Conservation (phyloP, 2,797 vertebrate genomes). For the Parambassis ranga region DNA sequence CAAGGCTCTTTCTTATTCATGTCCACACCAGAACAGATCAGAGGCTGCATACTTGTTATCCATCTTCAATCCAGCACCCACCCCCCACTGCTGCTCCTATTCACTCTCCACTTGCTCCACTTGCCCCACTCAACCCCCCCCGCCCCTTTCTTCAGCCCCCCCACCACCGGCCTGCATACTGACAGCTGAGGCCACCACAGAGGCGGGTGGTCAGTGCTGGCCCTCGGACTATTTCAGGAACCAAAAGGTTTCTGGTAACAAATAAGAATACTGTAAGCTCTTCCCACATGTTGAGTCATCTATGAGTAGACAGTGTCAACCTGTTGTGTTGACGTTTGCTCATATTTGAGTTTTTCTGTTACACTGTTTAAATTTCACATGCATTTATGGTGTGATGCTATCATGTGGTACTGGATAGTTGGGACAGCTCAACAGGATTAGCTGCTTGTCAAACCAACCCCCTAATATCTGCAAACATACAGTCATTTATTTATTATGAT, state of each 20-base stretch:
- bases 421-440: not conserved
- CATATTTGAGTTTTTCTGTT: too few species aligned
- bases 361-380: too few species aligned
- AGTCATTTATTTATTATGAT: too few species aligned
- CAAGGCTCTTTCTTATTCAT: conserved; percentile 31
- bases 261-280: conserved; percentile 12
- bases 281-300: conserved; percentile 18
- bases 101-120: too few species aligned
- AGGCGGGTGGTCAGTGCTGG: conserved; percentile 37
- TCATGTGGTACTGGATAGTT: not conserved
- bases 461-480: too few species aligned
- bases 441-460: not conserved
- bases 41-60: conserved; percentile 45
- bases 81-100: too few species aligned
- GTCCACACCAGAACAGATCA: conserved; percentile 33
- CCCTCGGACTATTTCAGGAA: conserved; percentile 66
- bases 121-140: not conserved
- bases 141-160: conserved; percentile 26
- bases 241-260: conserved; percentile 66
- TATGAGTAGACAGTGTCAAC: not conserved
- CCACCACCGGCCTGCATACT: conserved; percentile 5
- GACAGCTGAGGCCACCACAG: conserved; percentile 66
- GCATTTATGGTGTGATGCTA: not conserved
- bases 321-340: too few species aligned
- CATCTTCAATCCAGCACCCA: conserved; percentile 48